A percentile compares a stretch with the other conserved stretches of the same genome.
These are phyloP conservation scores for Sorex maritimensis DNA, from an alignment of 2,797 vertebrate species.

Conservation along the genomic window DNA sequence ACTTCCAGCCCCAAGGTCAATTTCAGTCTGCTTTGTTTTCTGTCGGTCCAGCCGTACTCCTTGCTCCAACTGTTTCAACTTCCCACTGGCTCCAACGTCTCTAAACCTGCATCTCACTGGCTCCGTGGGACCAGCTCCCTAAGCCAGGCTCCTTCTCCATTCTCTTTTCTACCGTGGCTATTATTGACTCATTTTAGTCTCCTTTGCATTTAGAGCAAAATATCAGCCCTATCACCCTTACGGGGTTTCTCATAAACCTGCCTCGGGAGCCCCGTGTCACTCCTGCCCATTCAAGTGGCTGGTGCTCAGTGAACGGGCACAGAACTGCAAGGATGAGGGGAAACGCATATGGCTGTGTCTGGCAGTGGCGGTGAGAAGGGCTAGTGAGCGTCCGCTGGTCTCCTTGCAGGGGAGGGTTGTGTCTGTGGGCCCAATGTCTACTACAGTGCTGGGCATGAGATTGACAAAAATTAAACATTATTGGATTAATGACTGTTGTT, in stretches of 20 bases:
- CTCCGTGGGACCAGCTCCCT: neutral
- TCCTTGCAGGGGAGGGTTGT: neutral
- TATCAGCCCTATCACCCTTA: too few relatives aligned
- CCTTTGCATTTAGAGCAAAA: neutral
- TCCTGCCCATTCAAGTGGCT: neutral
- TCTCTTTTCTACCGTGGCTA: neutral
- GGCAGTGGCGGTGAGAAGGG: too few relatives aligned
- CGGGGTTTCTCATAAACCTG: neutral
- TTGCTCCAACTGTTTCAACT: neutral
- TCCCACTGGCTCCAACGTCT: too few relatives aligned
- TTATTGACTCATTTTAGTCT: neutral
- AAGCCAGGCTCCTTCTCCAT: neutral
- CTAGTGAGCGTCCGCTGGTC: too few relatives aligned
- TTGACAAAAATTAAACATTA: too few relatives aligned
- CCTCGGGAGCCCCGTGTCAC: neutral
- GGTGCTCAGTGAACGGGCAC: neutral
- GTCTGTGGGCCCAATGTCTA: too few relatives aligned
- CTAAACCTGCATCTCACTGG: neutral
- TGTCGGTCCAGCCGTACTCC: neutral
- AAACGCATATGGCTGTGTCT: neutral
- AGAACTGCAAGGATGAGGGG: neutral
- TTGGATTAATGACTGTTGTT: too few relatives aligned
- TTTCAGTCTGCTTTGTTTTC: neutral
- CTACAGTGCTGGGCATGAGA: too few relatives aligned
- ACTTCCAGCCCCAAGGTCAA: neutral